Base-by-base conservation (phyloP, 2,888 invertebrate genomes). In the Acleris laterana region DNA sequence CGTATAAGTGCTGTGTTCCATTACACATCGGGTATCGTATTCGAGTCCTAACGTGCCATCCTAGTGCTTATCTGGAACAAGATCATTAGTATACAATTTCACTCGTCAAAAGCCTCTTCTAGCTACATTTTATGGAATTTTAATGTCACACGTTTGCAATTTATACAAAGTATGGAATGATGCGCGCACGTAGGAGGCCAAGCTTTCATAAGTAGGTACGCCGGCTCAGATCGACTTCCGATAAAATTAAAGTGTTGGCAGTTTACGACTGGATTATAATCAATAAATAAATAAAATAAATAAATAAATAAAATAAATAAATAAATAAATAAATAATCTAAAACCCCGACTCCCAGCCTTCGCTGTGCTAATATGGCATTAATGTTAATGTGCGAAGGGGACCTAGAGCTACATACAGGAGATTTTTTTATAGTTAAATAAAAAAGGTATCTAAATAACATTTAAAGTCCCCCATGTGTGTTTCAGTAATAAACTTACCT, bases 11-110 rank as follows among this genome's bases (percentile, higher is more conserved):
- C 13, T 50, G 46, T 16, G n/a, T 60, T 60, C 59, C 49, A 22
- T 42, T 52, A 32, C 53, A 53, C 16, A 48, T 32, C 22, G 46
- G 25, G 44, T 38, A 52, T 52, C 51, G 16, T 48, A 59, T 25
- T 53, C 28, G n/a, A 48, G 60, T 70, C 63, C 59, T 61, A 70
- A 70, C 60, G 68, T 70, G 62, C 62, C 68, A 71, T 69, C 68
- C 68, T 69, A 68, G 60, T 62, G 71, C 58, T 72, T 74, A 77
- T 77, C 73, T 72, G 62, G 71, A 73, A 72, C 75, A 73, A 72
- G 74, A 76, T 73, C 76, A 68, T 74, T 75, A 70, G 76, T 78
- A 68, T 78, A 71, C 73, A 75, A 77, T 80, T 82, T 80, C 79
- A 75, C 72, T 73, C 70, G 71, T 72, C 75, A 71, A 71, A 74